Conservation (phyloP, 2,888 invertebrate species). For the Cephus runcator region DNA sequence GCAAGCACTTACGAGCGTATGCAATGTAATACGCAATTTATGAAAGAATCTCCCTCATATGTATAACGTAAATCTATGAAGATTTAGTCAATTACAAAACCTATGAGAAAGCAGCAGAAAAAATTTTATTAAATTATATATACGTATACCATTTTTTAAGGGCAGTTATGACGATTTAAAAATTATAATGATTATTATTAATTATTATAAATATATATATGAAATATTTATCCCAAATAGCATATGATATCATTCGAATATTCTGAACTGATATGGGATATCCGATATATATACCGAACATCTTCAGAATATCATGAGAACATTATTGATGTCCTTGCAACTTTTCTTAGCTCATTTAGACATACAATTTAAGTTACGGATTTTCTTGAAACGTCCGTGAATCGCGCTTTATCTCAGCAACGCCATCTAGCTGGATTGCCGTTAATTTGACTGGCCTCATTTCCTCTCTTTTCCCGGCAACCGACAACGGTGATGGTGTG, state of each 20-base stretch:
- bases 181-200: slow-evolving; percentile 5
- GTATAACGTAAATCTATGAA: slow-evolving; percentile 33
- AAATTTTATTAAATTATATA: slow-evolving; percentile 38
- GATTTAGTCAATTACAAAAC: slow-evolving; percentile 59
- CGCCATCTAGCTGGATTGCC: not conserved
- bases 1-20: too few relatives aligned
- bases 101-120: slow-evolving; percentile 39
- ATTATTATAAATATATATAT: not conserved
- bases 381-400: not conserved
- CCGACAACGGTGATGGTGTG: not conserved
- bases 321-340: not conserved
- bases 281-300: not conserved
- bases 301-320: not conserved
- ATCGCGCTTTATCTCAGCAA: not conserved
- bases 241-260: not conserved
- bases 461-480: not conserved
- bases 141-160: slow-evolving; percentile 18
- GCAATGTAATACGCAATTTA: not conserved
- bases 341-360: not conserved
- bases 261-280: not conserved
- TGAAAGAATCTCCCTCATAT: not conserved
- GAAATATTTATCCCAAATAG: not conserved
- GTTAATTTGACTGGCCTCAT: not conserved
- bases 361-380: not conserved
- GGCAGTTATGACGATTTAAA: slow-evolving; percentile 13